Evolutionary conservation across 2,797 vertebrate species (phyloP), one percentile per base, ranked within the genome.

Genomic region (Sebastes elongatus): DNA sequence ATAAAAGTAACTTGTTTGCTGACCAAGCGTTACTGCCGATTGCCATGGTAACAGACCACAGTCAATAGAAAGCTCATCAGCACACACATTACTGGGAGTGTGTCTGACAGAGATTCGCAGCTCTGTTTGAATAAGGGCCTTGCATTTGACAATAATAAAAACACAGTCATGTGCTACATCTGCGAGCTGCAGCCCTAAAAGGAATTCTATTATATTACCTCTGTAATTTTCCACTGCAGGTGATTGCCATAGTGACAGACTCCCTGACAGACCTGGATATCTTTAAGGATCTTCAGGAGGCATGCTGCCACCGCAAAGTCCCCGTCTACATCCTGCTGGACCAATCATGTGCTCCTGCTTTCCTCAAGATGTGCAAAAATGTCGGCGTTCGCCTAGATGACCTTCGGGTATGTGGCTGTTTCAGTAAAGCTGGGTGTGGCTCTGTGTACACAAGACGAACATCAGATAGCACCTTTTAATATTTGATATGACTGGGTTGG

Each of bases 241-340:
- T 99, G 85, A 99, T 99, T 67, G 98, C 99, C 18, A 95, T 99
- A 89, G 99, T 98, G 86, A 99, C 98, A 91, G 99, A 99, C 88
- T 96, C 96, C 78, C 97, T 99, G 91, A 99, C 99, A 22, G 99
- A 99, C 88, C 96, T 96, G 6, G 99, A 99, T 90, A 96, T 99
- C 91, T 98, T 99, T 60, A 92, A 94, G 86, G 99, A 99, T 93
- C 96, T 99, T 66, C 97, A 96, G 91, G 98, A 99, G 74, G 97
- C 97, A 0, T 97, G 95, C 65, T 94, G 82, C 27, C 94, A 85
- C 25, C 96, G 95, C 53, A 90, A 88, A 25, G 96, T 99, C 63
- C 97, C 99, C 1, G 97, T 98, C 42, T 99, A 99, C 90, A 96
- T 99, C 84, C 97, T 99, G 60, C 95, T 99, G 74, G 99, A 99